Base-by-base conservation (phyloP, 2,113 vertebrate species). In the Myodes glareolus region DNA sequence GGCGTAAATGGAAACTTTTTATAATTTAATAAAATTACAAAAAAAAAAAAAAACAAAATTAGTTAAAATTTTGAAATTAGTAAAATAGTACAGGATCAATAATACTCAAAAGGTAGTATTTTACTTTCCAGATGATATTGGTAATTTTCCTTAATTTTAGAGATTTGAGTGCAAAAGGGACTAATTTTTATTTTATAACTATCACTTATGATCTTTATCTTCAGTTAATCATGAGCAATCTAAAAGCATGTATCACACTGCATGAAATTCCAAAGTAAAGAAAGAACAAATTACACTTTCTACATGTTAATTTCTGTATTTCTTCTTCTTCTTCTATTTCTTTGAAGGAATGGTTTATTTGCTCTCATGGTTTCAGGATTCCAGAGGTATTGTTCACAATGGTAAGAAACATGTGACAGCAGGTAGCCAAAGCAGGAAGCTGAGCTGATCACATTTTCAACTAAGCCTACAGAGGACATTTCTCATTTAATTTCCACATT, bases 61-160 rank as follows among this genome's bases (percentile, higher is more conserved):
- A 85, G n/a, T 52, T 67, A 42, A 12, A 90, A 92, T 42, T 90
- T 85, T 94, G 19, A 97, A 93, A 80, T 76, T 70, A 93, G 11
- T 12, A 47, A 19, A 3, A 10, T 70, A 89, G 36, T n/a, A n/a
- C 14, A 6, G 68, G 29, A 91, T 39, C 23, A 94, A 88, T 11
- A 33, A 12, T 65, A 90, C 39, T 92, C 73, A 96, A 75, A 93
- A 61, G 10, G 45, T 58, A 77, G 13, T 39, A 9, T 92, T 73
- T 70, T 50, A 47, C 80, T 93, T 91, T 78, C 25, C 14, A 88
- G 80, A 52, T 29, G 2, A 87, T 89, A 72, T 5, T 77, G 63
- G 36, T 73, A 75, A 80, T 77, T 82, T n/a, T 96, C 21, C 68
- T 96, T n/a, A 85, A 92, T 81, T 86, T 81, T 58, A 81, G 21